phyloP scores from a whole-genome alignment of 2,113 vertebrate genomes.

The Neodon shergylaensis region DNA sequence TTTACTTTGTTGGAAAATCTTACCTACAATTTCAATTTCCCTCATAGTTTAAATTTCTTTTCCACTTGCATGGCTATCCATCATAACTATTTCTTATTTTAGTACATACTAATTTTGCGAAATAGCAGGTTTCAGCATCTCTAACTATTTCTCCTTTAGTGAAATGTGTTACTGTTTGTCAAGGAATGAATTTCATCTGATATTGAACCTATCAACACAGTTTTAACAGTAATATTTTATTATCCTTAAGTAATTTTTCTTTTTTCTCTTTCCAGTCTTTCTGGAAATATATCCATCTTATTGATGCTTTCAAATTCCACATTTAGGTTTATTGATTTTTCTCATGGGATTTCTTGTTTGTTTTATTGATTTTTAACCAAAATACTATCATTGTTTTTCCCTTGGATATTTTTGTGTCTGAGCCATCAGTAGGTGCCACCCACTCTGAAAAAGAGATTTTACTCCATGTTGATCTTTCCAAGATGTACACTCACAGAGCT shows the following conservation, averaged over 20 bases:
- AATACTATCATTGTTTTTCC: neutral
- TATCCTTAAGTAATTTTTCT: neutral
- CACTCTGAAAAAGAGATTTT: neutral
- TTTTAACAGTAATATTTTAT: neutral
- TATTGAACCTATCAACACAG: neutral
- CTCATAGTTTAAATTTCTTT: neutral
- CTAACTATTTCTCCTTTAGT: neutral
- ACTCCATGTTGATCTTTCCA: neutral
- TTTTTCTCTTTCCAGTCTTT: neutral
- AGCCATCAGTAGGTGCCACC: neutral
- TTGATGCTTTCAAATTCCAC: neutral
- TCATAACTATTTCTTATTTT: neutral
- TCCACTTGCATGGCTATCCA: neutral
- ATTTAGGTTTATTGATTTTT: neutral
- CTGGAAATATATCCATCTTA: neutral
- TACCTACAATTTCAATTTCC: neutral
- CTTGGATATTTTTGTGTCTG: neutral
- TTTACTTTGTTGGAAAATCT: neutral
- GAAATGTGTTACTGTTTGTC: neutral
- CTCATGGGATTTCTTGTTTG: neutral
- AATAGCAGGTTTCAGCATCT: neutral
- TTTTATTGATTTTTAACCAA: neutral
- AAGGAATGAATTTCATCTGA: neutral
- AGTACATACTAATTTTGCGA: neutral
- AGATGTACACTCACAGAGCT: neutral